Evolutionary conservation across 2,888 invertebrate species (phyloP), one percentile per base, ranked within the genome.

Genomic region (Lepidocyrtoides sp.): DNA sequence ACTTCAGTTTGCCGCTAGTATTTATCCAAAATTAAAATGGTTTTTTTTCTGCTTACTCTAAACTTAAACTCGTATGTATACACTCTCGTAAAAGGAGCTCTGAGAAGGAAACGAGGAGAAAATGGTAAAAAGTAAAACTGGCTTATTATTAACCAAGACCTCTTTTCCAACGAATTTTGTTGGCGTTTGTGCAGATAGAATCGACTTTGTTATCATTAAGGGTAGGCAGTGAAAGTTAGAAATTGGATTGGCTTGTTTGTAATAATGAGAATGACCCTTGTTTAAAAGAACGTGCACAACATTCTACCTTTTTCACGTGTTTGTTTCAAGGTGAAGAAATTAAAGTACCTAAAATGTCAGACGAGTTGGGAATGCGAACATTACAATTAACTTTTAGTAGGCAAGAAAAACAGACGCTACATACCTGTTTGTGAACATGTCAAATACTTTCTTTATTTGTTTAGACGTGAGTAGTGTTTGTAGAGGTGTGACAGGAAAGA

Each of bases 201-300:
- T 79, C 63, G 87, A 87, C 87, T 79, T 26, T 77, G 87, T 85
- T 85, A 75, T 85, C 85, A 57, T 87, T 87, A 79, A n/a, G 60
- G 77, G 48, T 7, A 77, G 54, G 77, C 32, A 60, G 77, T 77
- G 63, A 87, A 85, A 87, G 87, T 87, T 77, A 79, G 87, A 57
- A 87, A 87, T 79, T 57, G 79, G 44, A 77, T 86, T 63, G 75
- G 75, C 48, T 57, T 79, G 79, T 66, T n/a, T 63, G 29, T 63
- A 63, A 63, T 87, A 87, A 87, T 87, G 87, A 79, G 79, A 87
- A 77, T 63, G 77, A 63, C 26, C 77, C 72, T 87, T 44, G 87
- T 87, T 87, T n/a, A n/a, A n/a, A 79, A 75, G 79, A 77, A 85
- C 36, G 29, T 48, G 29, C 44, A 44, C 20, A 5, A 12, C 48